These are phyloP conservation scores for Brachyistius frenatus DNA, from an alignment of 2,113 vertebrate genomes.

Conservation along the genomic window DNA sequence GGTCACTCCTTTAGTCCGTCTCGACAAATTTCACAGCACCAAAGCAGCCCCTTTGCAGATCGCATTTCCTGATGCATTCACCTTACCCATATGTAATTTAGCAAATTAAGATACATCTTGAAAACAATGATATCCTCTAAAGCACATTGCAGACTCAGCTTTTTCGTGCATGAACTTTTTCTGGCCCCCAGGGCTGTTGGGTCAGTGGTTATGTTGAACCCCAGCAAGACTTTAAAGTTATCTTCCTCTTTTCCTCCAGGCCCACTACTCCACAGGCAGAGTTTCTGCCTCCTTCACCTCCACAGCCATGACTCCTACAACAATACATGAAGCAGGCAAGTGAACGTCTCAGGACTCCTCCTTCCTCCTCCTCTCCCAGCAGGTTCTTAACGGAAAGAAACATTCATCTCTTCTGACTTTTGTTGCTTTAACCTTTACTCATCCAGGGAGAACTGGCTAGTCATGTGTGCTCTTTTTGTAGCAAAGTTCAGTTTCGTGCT, in stretches of 20 bases:
- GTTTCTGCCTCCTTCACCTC: slow-evolving; percentile 98
- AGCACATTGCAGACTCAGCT: too few species aligned
- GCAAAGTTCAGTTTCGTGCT: slow-evolving; percentile 30
- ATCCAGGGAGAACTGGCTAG: neutral
- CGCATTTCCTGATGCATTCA: too few species aligned
- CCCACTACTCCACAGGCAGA: slow-evolving; percentile 97
- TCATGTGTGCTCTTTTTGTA: slow-evolving; percentile 2
- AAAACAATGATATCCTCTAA: too few species aligned
- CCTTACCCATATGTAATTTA: too few species aligned
- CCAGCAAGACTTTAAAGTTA: too few species aligned
- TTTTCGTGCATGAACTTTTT: too few species aligned
- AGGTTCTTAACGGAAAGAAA: slow-evolving; percentile 1
- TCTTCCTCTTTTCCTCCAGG: slow-evolving; percentile 78
- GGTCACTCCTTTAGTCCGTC: too few species aligned
- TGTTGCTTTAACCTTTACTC: slow-evolving; percentile 11
- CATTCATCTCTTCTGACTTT: neutral
- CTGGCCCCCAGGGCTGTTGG: too few species aligned
- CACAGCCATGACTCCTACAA: slow-evolving; percentile 95
- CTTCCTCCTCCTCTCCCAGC: neutral
- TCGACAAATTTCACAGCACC: too few species aligned
- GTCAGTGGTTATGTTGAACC: too few species aligned
- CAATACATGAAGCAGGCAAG: slow-evolving; percentile 92
- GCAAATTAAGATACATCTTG: too few species aligned
- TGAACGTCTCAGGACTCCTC: neutral
- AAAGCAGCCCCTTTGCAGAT: too few species aligned